Evolutionary conservation across 2,113 vertebrate species (phyloP), one percentile per base, ranked within the genome.

Genomic region (Coryphaenoides rupestris): DNA sequence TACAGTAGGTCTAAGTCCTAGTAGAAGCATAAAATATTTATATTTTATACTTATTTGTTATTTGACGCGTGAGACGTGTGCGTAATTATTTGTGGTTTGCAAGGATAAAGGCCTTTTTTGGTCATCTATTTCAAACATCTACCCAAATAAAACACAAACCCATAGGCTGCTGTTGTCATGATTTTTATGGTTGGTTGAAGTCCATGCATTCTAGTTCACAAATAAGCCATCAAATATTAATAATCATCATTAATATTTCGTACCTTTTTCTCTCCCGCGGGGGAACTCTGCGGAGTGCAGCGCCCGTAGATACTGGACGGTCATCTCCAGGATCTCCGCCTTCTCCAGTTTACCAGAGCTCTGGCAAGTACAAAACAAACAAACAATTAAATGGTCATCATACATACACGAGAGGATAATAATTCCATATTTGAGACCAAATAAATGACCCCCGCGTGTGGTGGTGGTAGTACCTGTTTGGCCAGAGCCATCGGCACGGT

Each of bases 261-360:
- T 78, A 95, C 96, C 95, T 87, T 98, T 98, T 75, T 99, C 96
- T 88, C 95, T 92, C 16, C 96, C 95, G 1, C 96, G 89, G 21
- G 95, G 95, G 50, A 98, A 96, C 75, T 98, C 96, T 0, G 96
- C 93, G 0, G 96, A 94, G 77, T 98, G 96, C 50, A 98, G 87
- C 45, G 95, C 96, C 58, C 95, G 83, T 69, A 99, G 86, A 79
- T 99, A 99, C 81, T 99, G 96, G 17, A 99, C 96, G 0, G 97
- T 99, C 97, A 99, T 97, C 82, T 99, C 97, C 74, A 99, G 83
- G 77, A 99, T 99, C 83, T 99, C 97, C 3, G 97, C 97, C 49
- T 99, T 99, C 82, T 99, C 97, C 74, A 99, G 86, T 83, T 99
- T 99, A 19, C 97, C 97, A 13, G 95, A 96, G 74, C 93, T 97